These are phyloP conservation scores for Equus przewalskii DNA, from an alignment of 2,113 vertebrate genomes.

Conservation along the genomic window DNA sequence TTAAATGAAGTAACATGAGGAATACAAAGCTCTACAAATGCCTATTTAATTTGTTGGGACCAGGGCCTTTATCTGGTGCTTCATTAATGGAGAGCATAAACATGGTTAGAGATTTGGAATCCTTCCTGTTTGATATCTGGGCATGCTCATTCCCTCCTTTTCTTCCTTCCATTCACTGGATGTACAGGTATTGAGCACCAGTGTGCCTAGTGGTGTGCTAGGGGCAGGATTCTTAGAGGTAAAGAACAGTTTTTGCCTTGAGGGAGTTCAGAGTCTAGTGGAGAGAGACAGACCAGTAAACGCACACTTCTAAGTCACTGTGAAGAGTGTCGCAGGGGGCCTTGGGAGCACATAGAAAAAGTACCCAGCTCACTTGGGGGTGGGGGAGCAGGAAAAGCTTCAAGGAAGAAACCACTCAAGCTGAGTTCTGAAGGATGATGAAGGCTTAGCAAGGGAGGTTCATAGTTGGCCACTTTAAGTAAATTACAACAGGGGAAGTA, in stretches of 20 bases:
- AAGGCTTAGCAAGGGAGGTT: neutral
- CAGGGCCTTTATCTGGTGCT: neutral
- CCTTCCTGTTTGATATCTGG: neutral
- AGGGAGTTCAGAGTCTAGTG: neutral
- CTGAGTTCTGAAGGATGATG: neutral
- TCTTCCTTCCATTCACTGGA: neutral
- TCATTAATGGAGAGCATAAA: neutral
- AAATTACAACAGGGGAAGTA: neutral
- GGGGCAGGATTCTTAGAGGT: neutral
- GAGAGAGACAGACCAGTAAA: neutral
- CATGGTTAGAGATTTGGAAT: neutral
- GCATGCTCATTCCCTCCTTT: neutral
- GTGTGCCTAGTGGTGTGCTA: neutral
- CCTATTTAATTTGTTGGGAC: neutral
- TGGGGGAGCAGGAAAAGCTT: neutral
- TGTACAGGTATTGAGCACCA: accelerated
- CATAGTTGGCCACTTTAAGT: neutral
- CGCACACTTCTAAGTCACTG: neutral
- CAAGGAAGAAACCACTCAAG: neutral
- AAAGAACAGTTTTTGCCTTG: neutral
- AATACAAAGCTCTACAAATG: neutral
- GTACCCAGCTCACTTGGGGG: no score
- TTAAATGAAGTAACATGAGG: neutral
- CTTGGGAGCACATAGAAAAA: neutral
- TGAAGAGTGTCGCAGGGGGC: neutral